Percentiles rank a stretch among this genome's conserved stretches.
Evolutionary conservation across 2,113 vertebrate species (phyloP).

Genomic region (Arvicanthis niloticus): DNA sequence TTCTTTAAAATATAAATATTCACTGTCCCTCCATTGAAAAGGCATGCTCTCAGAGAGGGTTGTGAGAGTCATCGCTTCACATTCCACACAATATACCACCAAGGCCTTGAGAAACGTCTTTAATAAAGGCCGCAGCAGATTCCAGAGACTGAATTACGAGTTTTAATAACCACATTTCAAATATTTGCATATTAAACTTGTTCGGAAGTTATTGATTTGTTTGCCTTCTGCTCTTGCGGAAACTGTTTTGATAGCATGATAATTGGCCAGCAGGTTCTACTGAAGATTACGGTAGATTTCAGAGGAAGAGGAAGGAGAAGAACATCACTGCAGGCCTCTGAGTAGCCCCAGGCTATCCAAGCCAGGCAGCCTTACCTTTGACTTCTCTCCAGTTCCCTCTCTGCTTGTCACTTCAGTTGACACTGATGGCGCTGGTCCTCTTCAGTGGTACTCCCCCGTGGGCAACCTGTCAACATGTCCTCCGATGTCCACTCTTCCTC

Average conservation of each 20-base stretch:
- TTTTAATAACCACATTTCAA: constrained; percentile 71
- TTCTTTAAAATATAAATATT: constrained; percentile 62
- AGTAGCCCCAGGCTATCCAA: no score
- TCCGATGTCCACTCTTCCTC: no score
- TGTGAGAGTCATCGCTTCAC: not conserved
- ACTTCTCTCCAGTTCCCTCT: not conserved
- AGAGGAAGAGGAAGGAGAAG: not conserved
- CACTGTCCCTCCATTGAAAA: constrained; percentile 27
- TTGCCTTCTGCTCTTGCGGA: constrained; percentile 3
- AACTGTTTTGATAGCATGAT: not conserved
- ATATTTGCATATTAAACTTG: constrained; percentile 69
- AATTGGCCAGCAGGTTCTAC: not conserved
- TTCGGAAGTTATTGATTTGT: constrained; percentile 62
- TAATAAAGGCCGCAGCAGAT: constrained; percentile 58
- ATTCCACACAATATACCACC: not conserved
- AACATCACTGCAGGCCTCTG: rapidly evolving
- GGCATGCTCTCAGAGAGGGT: not conserved
- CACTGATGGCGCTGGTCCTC: not conserved
- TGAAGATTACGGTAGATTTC: no score
- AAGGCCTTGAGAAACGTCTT: constrained; percentile 62
- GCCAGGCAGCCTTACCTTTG: not conserved
- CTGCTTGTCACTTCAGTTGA: not conserved
- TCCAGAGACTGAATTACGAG: constrained; percentile 62
- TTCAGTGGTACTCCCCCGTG: rapidly evolving
- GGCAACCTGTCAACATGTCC: not conserved